Base-by-base conservation (phyloP, 1,140 invertebrate genomes). In the Spodoptera litura region DNA sequence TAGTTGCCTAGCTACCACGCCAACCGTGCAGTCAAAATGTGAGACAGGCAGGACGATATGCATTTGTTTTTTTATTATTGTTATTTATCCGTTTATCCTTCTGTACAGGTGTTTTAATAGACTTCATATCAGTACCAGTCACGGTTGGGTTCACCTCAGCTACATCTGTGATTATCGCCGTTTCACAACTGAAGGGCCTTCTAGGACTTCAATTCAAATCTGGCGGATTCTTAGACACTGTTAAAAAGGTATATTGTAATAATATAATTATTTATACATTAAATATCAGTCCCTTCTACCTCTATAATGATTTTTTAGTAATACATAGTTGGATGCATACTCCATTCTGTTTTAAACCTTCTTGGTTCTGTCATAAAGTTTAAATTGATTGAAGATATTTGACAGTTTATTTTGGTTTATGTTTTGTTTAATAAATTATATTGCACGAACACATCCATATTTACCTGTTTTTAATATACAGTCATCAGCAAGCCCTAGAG, bases 111-210 rank as follows among this genome's bases (percentile, higher is more conserved):
- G 98, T 99, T 80, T 95, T 99, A 20, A 97, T 99, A 64, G 98
- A 99, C 92, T 99, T 99, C 91, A 99, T 99, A 87, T 99, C 98
- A 0, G 96, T 98, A 59, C 98, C 98, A 4, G 98, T 99, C 12
- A 98, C 98, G 0, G 98, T 98, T 71, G 98, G 98, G 0, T 99
- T 99, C 88, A 99, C 98, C 0, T 98, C 98, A 25, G 98, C 98
- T 13, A 99, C 98, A 0, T 98, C 98, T 13, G 96, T 99, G 8
- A 99, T 98, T 62, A 99, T 99, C 61, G 97, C 97, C 1, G 96
- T 97, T 9, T 97, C 98, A 0, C 98, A 99, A 94, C 90, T 99
- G 0, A 99, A 98, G 92, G 96, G 96, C 66, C 93, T 99, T 1
- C 91, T 98, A 10, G 98, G 98, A 1, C 91, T 99, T 8, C 96